These are phyloP conservation scores for Lissocephala sabroskyi DNA, from an alignment of 2,888 invertebrate species.

Conservation along the genomic window DNA sequence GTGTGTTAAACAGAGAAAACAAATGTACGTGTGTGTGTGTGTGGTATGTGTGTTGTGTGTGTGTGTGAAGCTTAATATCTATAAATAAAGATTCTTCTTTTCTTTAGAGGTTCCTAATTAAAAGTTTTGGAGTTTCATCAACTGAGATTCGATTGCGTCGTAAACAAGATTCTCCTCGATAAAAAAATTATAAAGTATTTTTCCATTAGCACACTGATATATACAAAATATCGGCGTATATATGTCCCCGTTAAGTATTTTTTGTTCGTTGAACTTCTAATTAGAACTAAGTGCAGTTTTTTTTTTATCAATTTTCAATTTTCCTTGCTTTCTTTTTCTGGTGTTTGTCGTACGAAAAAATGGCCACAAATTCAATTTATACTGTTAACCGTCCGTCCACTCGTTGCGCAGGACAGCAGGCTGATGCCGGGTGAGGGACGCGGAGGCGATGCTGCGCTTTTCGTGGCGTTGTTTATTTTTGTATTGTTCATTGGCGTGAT, in stretches of 20 bases:
- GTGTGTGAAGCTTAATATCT: conserved; percentile 23
- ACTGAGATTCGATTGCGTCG: conserved; percentile 49
- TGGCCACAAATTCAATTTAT: conserved; percentile 53
- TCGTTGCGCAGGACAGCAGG: too few species aligned
- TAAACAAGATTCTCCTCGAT: too few species aligned
- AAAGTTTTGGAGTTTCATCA: conserved; percentile 27
- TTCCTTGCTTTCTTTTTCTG: conserved; percentile 20
- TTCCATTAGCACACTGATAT: too few species aligned
- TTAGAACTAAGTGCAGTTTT: conserved; percentile 40
- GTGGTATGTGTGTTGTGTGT: background rate
- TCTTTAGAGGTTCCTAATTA: conserved; percentile 3
- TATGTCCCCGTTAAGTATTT: background rate
- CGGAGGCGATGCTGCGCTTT: too few species aligned
- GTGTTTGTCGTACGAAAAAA: conserved; percentile 41
- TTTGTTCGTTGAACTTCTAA: conserved; percentile 57
- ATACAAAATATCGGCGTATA: conserved; percentile 5
- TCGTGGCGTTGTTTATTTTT: too few species aligned
- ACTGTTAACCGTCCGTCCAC: too few species aligned
- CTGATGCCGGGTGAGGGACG: too few species aligned
- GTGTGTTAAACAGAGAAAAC: conserved; percentile 4
- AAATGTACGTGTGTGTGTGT: too few species aligned
- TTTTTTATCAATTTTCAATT: conserved; percentile 16
- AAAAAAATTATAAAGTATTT: too few species aligned
- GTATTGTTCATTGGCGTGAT: too few species aligned
- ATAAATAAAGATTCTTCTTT: conserved; percentile 42